These are phyloP conservation scores for Tetragnatha montana DNA, from an alignment of 2,888 invertebrate genomes.

Conservation along the genomic window DNA sequence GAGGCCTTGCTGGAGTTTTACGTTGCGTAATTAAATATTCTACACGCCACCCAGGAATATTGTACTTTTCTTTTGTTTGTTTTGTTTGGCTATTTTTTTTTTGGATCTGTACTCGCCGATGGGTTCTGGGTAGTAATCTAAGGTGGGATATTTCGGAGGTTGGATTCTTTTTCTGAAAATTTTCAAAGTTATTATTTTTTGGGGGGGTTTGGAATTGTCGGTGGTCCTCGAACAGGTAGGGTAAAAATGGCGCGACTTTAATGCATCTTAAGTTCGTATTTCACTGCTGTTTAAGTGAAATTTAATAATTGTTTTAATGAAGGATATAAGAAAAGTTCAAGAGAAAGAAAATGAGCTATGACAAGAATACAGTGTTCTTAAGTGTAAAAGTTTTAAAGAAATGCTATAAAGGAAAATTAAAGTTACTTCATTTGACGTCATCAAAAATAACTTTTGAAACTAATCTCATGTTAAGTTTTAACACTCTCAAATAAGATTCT, in stretches of 20 bases:
- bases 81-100: neutral
- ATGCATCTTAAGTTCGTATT: neutral
- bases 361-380: too few relatives aligned
- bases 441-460: too few relatives aligned
- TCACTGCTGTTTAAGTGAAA: neutral
- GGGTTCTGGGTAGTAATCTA: neutral
- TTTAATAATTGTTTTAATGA: neutral
- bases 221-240: neutral
- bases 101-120: neutral
- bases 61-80: neutral
- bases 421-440: too few relatives aligned
- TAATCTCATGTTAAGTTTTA: too few relatives aligned
- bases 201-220: neutral
- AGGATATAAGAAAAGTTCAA: too few relatives aligned
- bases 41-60: slow-evolving; percentile 1
- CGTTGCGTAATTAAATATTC: slow-evolving; percentile 34
- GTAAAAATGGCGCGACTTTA: neutral
- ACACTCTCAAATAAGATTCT: too few relatives aligned
- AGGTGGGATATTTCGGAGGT: neutral
- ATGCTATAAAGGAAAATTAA: too few relatives aligned
- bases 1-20: neutral
- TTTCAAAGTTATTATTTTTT: neutral
- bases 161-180: neutral
- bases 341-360: neutral
- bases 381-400: too few relatives aligned